These are phyloP conservation scores for Troides oblongomaculatus DNA, from an alignment of 2,888 invertebrate genomes.

Conservation along the genomic window DNA sequence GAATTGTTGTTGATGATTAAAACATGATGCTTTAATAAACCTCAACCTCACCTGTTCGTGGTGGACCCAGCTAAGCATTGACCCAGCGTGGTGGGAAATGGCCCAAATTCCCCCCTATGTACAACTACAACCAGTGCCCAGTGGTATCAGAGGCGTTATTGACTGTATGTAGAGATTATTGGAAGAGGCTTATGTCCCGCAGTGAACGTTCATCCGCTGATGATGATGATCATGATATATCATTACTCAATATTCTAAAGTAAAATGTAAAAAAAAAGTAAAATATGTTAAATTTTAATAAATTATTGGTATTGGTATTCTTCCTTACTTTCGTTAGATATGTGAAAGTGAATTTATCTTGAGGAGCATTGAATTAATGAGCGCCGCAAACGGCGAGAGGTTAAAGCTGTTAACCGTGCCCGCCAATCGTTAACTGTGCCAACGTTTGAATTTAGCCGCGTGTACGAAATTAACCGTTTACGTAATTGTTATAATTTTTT, in stretches of 20 bases:
- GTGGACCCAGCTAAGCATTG: no score
- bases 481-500: slow-evolving; percentile 12
- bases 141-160: no score
- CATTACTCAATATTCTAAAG: not conserved
- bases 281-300: not conserved
- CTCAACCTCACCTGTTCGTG: no score
- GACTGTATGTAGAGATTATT: no score
- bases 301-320: not conserved
- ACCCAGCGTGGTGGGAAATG: no score
- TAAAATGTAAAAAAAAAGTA: not conserved
- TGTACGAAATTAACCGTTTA: slow-evolving; percentile 2
- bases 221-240: not conserved
- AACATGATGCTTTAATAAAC: no score
- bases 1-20: no score
- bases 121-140: no score
- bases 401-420: not conserved
- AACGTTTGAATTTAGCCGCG: slow-evolving; percentile 12
- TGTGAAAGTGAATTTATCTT: not conserved
- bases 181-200: no score
- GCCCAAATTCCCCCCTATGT: no score
- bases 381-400: not conserved
- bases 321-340: not conserved
- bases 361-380: not conserved
- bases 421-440: slow-evolving; percentile 6
- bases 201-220: no score